A percentile compares a stretch with the other conserved stretches of the same genome.
These are phyloP conservation scores for Arrhamphus sclerolepis DNA, from an alignment of 2,797 vertebrate species.

Conservation along the genomic window DNA sequence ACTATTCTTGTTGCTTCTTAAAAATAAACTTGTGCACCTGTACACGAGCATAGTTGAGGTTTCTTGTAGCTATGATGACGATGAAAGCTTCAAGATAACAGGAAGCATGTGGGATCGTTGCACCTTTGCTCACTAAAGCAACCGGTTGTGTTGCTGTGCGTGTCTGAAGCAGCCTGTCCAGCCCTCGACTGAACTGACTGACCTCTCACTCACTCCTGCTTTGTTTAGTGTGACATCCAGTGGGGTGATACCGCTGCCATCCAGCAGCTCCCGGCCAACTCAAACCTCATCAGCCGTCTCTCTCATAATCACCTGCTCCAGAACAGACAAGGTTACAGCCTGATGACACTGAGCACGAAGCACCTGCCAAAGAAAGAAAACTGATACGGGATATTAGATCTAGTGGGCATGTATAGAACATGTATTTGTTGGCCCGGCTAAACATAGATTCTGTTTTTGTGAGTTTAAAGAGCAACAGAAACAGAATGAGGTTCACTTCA, in stretches of 20 bases:
- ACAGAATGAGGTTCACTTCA: slow-evolving; percentile 10
- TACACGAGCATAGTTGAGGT: too few species aligned
- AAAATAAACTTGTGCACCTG: too few species aligned
- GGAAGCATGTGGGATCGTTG: too few species aligned
- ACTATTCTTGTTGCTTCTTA: too few species aligned
- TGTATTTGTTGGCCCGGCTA: slow-evolving; percentile 30
- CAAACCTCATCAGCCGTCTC: slow-evolving; percentile 24
- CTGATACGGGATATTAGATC: slow-evolving; percentile 45
- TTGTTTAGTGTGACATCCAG: slow-evolving; percentile 9
- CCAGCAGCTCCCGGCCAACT: slow-evolving; percentile 24
- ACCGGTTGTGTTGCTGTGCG: too few species aligned
- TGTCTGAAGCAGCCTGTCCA: neutral
- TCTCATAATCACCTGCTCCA: slow-evolving; percentile 62
- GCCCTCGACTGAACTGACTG: slow-evolving; percentile 26
- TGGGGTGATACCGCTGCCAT: slow-evolving; percentile 12
- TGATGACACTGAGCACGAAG: slow-evolving; percentile 48
- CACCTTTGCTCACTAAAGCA: too few species aligned
- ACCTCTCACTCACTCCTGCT: slow-evolving; percentile 30
- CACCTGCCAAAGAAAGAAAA: slow-evolving; percentile 50
- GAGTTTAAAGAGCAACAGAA: slow-evolving; percentile 16
- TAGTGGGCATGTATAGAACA: slow-evolving; percentile 38
- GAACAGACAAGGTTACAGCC: slow-evolving; percentile 58
- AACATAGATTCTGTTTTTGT: slow-evolving; percentile 35
- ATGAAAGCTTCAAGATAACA: too few species aligned
- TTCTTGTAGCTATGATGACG: too few species aligned